Base-by-base conservation (phyloP, 2,113 vertebrate species). In the Hippolais icterina region DNA sequence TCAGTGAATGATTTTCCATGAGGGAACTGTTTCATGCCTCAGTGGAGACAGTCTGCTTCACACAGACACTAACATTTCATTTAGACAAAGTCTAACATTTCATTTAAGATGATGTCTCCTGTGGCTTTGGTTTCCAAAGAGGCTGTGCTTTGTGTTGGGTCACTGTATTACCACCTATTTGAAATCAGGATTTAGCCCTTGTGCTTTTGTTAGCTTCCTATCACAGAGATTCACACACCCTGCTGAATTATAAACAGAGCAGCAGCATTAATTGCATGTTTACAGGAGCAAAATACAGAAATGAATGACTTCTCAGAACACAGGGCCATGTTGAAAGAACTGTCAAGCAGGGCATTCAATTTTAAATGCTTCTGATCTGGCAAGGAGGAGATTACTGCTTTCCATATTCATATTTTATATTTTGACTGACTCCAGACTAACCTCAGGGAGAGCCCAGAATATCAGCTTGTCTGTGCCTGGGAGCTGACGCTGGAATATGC, bases 371-470 rank as follows among this genome's bases (percentile, higher is more conserved):
- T 88, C 82, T 69, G 60, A 87, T 72, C 68, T 16, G 8, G 17
- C 72, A 79, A 84, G 33, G 35, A 89, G 89, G 63, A 89, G n/a
- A 86, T 81, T 87, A 81, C 63, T 95, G 72, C 16, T 92, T 81
- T 95, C 74, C 28, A 53, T 86, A 88, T 72, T 65, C 47, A 68
- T 79, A 44, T 87, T 96, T 88, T n/a, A 27, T 88, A 60, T 59
- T 95, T 78, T 87, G 54, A 65, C 60, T n/a, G 49, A 84, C 85
- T 96, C 66, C 56, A 94, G 52, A 29, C 31, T 64, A 90, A 83
- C 64, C 87, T 79, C 56, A 52, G 65, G 46, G 83, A 87, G 14
- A 79, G 65, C 54, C 49, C n/a, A 60, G 77, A 64, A 72, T 42
- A 87, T 76, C 7, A 2, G 49, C 61, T 81, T 68, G 42, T 74